Evolutionary conservation across 2,888 invertebrate genomes (phyloP), one percentile per base, ranked within the genome.

Genomic region (Cephonodes hylas): DNA sequence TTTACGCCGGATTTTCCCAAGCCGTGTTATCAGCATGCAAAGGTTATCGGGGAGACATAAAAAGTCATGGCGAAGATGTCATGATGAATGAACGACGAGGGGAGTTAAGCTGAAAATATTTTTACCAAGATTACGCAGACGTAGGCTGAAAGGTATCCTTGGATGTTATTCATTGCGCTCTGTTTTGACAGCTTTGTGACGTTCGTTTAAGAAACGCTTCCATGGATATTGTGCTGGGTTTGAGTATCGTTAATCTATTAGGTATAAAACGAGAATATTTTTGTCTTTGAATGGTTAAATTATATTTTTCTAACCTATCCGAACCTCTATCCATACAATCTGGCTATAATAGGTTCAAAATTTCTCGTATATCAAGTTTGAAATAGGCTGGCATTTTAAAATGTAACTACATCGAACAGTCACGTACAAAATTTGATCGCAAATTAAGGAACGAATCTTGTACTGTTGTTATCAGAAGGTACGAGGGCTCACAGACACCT

Each of bases 1-100:
- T 31, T 53, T 27, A 27, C 10, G 27, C 53, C 27, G 53, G 53
- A 53, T 53, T 53, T 53, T 53, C 53, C 53, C 10, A 18, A 53
- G 27, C 53, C 53, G 27, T 27, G 53, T 53, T 53, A 53, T 53
- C 53, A 53, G 53, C 53, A 15, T 18, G 18, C 27, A 46, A 53
- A 53, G 53, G 53, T 53, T 53, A 53, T 53, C 53, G 53, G 18
- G 15, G 25, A 13, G 53, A 5, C 31, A 53, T 53, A 53, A 53
- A 53, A 53, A 53, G 53, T 53, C 53, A 53, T 53, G 31, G 53
- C 15, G 27, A 27, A 53, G 53, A 53, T 53, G 53, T 53, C 53
- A 20, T 31, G 53, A 53, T 53, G 31, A 53, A 53, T 53, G 27
- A 53, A 8, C 48, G 48, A n/a, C 38, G 38, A 25, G 25, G 15